phyloP scores from a whole-genome alignment of 2,888 invertebrate genomes.

The Exephanes ischioxanthus region DNA sequence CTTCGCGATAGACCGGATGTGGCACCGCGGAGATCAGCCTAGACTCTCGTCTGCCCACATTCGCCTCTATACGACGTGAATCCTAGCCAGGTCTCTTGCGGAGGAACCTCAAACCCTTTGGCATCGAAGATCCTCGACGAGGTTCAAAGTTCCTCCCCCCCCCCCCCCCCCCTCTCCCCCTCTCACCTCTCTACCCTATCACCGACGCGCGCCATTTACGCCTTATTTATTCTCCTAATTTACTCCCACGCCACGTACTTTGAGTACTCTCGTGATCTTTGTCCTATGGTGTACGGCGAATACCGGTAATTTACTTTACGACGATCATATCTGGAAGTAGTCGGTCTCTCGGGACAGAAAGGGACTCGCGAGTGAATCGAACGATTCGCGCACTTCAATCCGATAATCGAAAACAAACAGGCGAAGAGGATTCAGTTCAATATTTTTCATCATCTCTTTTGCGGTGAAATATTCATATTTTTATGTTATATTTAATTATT shows the following conservation, averaged over 20 bases:
- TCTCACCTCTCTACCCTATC: background rate
- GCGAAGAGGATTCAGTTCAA: background rate
- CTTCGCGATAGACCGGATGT: slow-evolving; percentile 12
- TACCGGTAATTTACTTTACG: slow-evolving; percentile 79
- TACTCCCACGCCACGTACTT: slow-evolving; percentile 77
- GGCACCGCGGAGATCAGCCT: background rate
- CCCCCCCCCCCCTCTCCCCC: slow-evolving; percentile 47
- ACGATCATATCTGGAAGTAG: slow-evolving; percentile 80
- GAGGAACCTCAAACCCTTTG: slow-evolving; percentile 53
- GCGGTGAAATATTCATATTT: background rate
- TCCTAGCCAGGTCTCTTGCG: slow-evolving; percentile 33
- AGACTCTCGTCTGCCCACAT: background rate
- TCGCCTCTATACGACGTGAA: background rate
- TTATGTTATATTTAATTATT: background rate
- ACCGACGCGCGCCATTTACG: slow-evolving; percentile 75
- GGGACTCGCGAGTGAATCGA: slow-evolving; percentile 40
- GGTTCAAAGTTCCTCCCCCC: slow-evolving; percentile 76
- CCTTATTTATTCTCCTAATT: slow-evolving; percentile 82
- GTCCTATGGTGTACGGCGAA: slow-evolving; percentile 57
- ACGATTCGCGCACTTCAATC: slow-evolving; percentile 15
- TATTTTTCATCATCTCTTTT: background rate
- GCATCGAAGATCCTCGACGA: slow-evolving; percentile 76
- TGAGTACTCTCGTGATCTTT: background rate
- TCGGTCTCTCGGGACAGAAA: slow-evolving; percentile 56
- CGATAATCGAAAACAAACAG: background rate